Percentiles rank a stretch among this genome's conserved stretches.
These are phyloP conservation scores for Saguinus midas DNA, from an alignment of 2,113 vertebrate genomes.

Conservation along the genomic window DNA sequence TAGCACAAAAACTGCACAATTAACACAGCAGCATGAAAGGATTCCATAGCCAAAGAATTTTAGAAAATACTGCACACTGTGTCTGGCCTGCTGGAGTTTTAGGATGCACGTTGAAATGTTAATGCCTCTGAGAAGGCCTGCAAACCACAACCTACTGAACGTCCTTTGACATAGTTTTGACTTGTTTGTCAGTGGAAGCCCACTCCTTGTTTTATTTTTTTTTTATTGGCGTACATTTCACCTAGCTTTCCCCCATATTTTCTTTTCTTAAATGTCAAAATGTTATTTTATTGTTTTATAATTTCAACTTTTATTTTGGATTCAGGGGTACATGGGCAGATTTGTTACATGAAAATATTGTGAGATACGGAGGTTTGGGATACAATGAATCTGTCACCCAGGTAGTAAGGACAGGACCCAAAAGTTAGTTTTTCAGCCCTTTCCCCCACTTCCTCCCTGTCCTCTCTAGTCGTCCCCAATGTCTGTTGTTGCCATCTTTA, in stretches of 20 bases:
- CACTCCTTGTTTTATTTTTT: neutral
- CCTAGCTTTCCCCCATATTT: neutral
- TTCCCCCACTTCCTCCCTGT: too few species aligned
- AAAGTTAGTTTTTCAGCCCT: too few species aligned
- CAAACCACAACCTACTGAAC: neutral
- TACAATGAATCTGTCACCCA: too few species aligned
- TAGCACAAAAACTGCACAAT: neutral
- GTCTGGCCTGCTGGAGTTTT: neutral
- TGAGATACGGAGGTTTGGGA: too few species aligned
- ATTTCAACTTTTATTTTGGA: too few species aligned
- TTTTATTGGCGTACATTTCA: neutral
- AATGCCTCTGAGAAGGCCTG: neutral
- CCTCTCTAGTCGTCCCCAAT: too few species aligned
- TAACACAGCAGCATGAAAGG: neutral
- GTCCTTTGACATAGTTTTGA: constrained; percentile 6
- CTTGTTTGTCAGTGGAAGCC: neutral
- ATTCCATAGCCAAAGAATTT: neutral
- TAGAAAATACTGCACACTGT: neutral
- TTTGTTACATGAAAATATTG: too few species aligned
- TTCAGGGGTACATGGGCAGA: too few species aligned
- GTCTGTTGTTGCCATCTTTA: too few species aligned
- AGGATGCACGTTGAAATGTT: neutral
- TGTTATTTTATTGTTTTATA: too few species aligned
- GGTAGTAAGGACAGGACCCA: too few species aligned
- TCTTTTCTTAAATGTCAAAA: too few species aligned